Conservation (phyloP, 2,113 vertebrate species). For the Atherinomorus stipes region DNA sequence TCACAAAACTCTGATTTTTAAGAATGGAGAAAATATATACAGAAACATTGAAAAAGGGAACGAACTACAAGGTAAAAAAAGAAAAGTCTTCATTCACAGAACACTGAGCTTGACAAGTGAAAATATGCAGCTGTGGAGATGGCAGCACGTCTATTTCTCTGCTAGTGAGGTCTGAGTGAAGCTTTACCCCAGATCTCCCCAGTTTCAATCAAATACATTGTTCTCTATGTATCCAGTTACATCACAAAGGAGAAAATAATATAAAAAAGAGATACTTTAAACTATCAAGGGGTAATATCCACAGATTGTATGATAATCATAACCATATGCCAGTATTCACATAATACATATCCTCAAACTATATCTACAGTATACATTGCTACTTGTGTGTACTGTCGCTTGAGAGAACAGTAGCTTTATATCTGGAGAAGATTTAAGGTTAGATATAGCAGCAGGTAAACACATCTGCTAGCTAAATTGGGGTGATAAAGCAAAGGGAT, state of each 20-base stretch:
- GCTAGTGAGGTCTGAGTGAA: not conserved
- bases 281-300: constrained; percentile 45
- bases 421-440: constrained; percentile 9
- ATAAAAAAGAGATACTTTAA: constrained; percentile 29
- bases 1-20: constrained; percentile 31
- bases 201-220: constrained; percentile 59
- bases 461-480: constrained; percentile 34
- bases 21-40: not conserved
- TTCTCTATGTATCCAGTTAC: constrained; percentile 40
- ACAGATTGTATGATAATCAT: constrained; percentile 23
- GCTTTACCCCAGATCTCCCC: not conserved
- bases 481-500: constrained; percentile 27
- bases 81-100: too few species aligned
- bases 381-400: constrained; percentile 28
- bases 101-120: not conserved
- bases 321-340: constrained; percentile 35
- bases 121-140: not conserved
- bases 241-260: constrained; percentile 25
- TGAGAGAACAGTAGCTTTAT: constrained; percentile 31
- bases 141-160: not conserved
- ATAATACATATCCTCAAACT: not conserved
- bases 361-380: constrained; percentile 5
- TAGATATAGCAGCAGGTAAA: constrained; percentile 38
- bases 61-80: not conserved
- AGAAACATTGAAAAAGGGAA: not conserved